phyloP scores from a whole-genome alignment of 2,888 invertebrate genomes.

The Diogma glabrata region DNA sequence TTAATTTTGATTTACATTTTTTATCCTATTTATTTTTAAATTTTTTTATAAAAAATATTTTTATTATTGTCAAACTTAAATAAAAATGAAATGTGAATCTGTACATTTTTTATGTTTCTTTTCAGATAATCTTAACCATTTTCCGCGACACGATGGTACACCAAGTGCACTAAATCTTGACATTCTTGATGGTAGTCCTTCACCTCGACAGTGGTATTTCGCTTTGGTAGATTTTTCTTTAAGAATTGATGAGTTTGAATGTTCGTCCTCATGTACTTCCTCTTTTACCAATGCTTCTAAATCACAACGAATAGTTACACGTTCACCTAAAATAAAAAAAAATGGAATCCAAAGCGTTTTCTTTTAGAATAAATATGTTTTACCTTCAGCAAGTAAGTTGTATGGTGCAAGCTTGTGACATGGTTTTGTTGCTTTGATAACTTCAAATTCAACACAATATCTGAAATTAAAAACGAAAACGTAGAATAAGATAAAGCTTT shows the following conservation, averaged over 20 bases:
- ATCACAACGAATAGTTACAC: slow-evolving; percentile 73
- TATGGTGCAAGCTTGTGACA: slow-evolving; percentile 66
- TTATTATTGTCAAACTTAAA: slow-evolving; percentile 24
- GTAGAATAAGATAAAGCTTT: too few relatives aligned
- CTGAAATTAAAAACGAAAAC: too few relatives aligned
- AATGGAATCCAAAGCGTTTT: slow-evolving; percentile 12
- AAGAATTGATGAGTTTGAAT: slow-evolving; percentile 20
- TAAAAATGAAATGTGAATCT: slow-evolving; percentile 35
- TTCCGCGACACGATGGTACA: slow-evolving; percentile 79
- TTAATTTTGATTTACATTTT: too few relatives aligned
- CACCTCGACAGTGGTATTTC: slow-evolving; percentile 58
- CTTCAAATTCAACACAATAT: slow-evolving; percentile 77
- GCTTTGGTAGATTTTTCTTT: slow-evolving; percentile 14
- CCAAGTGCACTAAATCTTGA: slow-evolving; percentile 77
- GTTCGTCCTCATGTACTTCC: slow-evolving; percentile 18
- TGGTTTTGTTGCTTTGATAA: slow-evolving; percentile 69
- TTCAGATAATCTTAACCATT: slow-evolving; percentile 59
- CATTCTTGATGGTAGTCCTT: slow-evolving; percentile 61
- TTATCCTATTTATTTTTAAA: background rate
- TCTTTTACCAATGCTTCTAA: slow-evolving; percentile 58
- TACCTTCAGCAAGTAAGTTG: slow-evolving; percentile 64
- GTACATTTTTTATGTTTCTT: slow-evolving; percentile 35
- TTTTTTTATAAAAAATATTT: slow-evolving; percentile 7
- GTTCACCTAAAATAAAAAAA: slow-evolving; percentile 43
- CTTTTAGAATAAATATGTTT: too few relatives aligned